Evolutionary conservation across 2,888 invertebrate genomes (phyloP).

Genomic region (Apocheima hispidaria): DNA sequence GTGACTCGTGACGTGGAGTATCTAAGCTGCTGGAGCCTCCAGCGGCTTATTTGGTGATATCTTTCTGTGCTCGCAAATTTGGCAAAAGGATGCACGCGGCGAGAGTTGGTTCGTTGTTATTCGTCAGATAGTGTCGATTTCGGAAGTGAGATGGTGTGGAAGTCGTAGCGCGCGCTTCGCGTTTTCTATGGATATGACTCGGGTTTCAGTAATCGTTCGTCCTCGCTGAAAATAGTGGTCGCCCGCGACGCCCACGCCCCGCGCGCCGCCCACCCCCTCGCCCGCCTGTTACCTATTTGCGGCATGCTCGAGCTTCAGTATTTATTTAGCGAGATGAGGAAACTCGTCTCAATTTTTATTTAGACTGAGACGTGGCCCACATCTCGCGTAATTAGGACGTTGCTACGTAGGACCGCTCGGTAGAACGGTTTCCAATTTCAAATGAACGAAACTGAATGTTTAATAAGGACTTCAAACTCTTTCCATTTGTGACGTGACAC

Average conservation of each 20-base stretch:
- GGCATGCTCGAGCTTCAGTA: slow-evolving; percentile 75
- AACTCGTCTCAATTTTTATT: slow-evolving; percentile 78
- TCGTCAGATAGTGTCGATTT: slow-evolving; percentile 47
- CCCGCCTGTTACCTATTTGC: slow-evolving; percentile 80
- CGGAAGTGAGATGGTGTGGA: slow-evolving; percentile 43
- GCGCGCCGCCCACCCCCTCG: slow-evolving; percentile 51
- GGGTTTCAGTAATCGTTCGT: slow-evolving; percentile 79
- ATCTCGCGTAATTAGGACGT: slow-evolving; percentile 73
- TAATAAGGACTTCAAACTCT: background rate
- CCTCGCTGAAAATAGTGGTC: slow-evolving; percentile 84
- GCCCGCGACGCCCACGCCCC: slow-evolving; percentile 53
- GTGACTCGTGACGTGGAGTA: slow-evolving; percentile 60
- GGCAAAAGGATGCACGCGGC: slow-evolving; percentile 34
- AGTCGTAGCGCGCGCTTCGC: slow-evolving; percentile 50
- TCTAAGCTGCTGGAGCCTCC: slow-evolving; percentile 68
- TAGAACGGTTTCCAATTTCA: slow-evolving; percentile 57
- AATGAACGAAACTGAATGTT: slow-evolving; percentile 1
- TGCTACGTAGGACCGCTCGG: slow-evolving; percentile 46
- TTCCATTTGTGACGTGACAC: background rate
- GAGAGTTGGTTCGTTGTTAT: slow-evolving; percentile 35
- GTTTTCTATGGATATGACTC: slow-evolving; percentile 71
- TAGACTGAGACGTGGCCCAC: slow-evolving; percentile 76
- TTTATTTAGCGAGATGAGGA: slow-evolving; percentile 84
- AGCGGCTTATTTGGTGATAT: slow-evolving; percentile 57
- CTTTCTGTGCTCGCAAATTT: slow-evolving; percentile 54